Percentiles rank a stretch among this genome's conserved stretches.
These are phyloP conservation scores for Sycophaga agraensis DNA, from an alignment of 1,140 invertebrate species.

Conservation along the genomic window DNA sequence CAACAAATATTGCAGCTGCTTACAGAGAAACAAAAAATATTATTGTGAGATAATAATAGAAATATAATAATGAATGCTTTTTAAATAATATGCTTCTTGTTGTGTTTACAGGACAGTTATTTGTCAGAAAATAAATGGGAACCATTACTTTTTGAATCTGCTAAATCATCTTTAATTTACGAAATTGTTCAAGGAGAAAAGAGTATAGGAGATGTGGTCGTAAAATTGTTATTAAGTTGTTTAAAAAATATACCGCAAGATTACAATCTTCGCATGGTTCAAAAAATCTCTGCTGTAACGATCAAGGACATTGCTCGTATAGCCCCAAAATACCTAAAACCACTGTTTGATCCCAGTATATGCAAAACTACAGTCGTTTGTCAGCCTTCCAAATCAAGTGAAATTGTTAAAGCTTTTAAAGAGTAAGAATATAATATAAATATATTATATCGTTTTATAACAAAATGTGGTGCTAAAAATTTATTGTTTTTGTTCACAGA, in stretches of 20 bases:
- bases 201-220: slow-evolving; percentile 70
- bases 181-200: slow-evolving; percentile 81
- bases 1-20: slow-evolving; percentile 74
- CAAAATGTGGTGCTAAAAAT: slow-evolving; percentile 13
- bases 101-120: slow-evolving; percentile 64
- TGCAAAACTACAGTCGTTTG: slow-evolving; percentile 72
- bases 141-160: slow-evolving; percentile 74
- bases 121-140: slow-evolving; percentile 69
- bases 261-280: slow-evolving; percentile 73
- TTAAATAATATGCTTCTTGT: not conserved
- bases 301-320: slow-evolving; percentile 66
- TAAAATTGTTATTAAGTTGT: slow-evolving; percentile 71
- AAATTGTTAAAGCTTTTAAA: slow-evolving; percentile 67
- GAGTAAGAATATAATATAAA: slow-evolving; percentile 57
- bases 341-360: slow-evolving; percentile 64
- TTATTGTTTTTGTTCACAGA: slow-evolving; percentile 44
- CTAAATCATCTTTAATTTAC: slow-evolving; percentile 81
- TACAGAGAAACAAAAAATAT: slow-evolving; percentile 77
- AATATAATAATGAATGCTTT: not conserved
- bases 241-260: slow-evolving; percentile 67
- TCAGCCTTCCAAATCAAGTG: slow-evolving; percentile 72
- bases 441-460: not conserved
- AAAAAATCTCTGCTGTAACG: slow-evolving; percentile 68
- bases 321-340: slow-evolving; percentile 69
- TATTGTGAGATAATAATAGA: slow-evolving; percentile 61